Evolutionary conservation across 2,797 vertebrate genomes (phyloP).

Genomic region (Tolypeutes matacus): DNA sequence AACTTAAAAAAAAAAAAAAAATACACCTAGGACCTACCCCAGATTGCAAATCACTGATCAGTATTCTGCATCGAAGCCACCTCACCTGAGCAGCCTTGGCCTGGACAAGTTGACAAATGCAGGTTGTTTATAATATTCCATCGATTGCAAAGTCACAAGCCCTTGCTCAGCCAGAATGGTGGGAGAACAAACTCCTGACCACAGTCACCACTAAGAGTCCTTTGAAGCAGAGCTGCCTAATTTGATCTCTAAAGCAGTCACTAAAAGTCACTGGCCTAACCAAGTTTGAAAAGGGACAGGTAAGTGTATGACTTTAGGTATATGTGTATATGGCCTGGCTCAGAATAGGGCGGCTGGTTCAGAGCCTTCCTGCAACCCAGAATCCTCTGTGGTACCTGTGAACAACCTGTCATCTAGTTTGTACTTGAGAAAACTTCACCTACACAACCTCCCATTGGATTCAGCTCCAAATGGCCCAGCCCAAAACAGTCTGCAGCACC

Average conservation of each 20-base stretch:
- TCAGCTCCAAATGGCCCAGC: background rate
- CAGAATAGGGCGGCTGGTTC: background rate
- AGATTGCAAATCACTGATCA: background rate
- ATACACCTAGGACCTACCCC: background rate
- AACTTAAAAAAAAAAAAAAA: too few species aligned
- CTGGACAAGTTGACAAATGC: conserved; percentile 5
- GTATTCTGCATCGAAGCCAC: background rate
- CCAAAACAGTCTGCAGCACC: background rate
- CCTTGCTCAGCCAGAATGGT: background rate
- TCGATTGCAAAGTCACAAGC: background rate
- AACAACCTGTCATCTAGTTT: background rate
- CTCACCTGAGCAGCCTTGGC: background rate
- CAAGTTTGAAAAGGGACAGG: background rate
- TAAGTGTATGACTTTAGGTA: background rate
- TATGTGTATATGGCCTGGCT: background rate
- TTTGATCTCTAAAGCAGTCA: background rate
- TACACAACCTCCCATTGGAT: background rate
- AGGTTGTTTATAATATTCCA: background rate
- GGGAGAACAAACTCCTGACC: background rate
- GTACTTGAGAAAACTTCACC: background rate
- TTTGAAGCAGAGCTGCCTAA: background rate
- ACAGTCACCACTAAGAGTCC: background rate
- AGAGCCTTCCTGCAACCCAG: background rate
- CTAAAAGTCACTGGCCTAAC: background rate
- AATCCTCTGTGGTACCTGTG: background rate